These are phyloP conservation scores for Ceratina australensis DNA, from an alignment of 1,140 invertebrate genomes.

Conservation along the genomic window DNA sequence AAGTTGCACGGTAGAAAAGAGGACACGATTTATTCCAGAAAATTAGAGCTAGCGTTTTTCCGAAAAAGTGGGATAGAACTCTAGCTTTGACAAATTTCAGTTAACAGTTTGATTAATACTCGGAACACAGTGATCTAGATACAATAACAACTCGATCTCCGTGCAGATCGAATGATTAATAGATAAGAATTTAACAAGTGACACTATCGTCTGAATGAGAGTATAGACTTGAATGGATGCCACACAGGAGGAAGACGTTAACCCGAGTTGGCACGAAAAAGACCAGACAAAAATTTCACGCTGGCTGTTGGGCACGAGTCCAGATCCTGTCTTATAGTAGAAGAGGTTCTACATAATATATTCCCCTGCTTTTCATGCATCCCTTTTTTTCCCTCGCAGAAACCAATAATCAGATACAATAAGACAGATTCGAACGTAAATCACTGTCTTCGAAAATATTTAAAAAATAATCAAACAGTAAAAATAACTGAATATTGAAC, in stretches of 20 bases:
- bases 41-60: not conserved
- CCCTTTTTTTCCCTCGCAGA: not conserved
- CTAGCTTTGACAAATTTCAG: not conserved
- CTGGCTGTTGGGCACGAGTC: constrained; percentile 31
- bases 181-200: not conserved
- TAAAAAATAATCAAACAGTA: too few relatives aligned
- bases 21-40: not conserved
- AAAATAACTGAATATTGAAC: too few relatives aligned
- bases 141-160: not conserved
- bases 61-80: not conserved
- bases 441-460: too few relatives aligned
- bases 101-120: not conserved
- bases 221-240: not conserved
- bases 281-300: constrained; percentile 20
- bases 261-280: constrained; percentile 23
- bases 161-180: not conserved
- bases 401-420: not conserved
- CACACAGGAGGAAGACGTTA: constrained; percentile 20
- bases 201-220: not conserved
- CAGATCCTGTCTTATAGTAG: constrained; percentile 4
- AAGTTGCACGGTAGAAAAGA: not conserved
- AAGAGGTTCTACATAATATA: constrained; percentile 10
- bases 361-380: constrained; percentile 8
- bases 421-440: not conserved
- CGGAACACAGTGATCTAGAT: not conserved